A percentile compares a stretch with the other conserved stretches of the same genome.
Evolutionary conservation across 2,888 invertebrate genomes (phyloP).

Genomic region (Callyntrura guangdongensis): DNA sequence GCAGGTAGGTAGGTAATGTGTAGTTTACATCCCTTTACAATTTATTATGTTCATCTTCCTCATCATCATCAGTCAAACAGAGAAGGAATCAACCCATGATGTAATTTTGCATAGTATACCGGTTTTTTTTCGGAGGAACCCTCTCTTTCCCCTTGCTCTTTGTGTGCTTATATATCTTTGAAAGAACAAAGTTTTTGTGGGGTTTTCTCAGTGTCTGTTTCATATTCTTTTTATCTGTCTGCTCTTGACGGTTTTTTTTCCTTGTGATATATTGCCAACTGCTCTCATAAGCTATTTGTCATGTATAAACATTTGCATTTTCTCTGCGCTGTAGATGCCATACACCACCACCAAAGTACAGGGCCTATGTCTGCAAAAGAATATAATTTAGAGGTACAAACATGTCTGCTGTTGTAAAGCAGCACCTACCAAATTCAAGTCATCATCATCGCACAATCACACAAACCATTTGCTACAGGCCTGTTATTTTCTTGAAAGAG

Average conservation of each 20-base stretch:
- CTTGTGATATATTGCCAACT: slow-evolving; percentile 76
- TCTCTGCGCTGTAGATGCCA: slow-evolving; percentile 18
- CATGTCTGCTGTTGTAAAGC: neutral
- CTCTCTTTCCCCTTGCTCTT: slow-evolving; percentile 8
- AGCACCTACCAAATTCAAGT: slow-evolving; percentile 54
- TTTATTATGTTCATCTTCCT: slow-evolving; percentile 44
- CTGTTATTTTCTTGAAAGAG: neutral
- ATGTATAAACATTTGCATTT: slow-evolving; percentile 66
- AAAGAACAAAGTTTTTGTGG: slow-evolving; percentile 38
- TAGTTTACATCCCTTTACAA: slow-evolving; percentile 41
- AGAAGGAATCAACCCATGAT: slow-evolving; percentile 21
- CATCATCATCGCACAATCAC: slow-evolving; percentile 63
- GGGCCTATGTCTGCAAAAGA: neutral
- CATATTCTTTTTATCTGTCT: slow-evolving; percentile 72
- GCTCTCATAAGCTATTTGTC: slow-evolving; percentile 79
- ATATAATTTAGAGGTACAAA: too few species aligned
- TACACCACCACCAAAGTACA: neutral
- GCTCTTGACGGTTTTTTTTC: slow-evolving; percentile 73
- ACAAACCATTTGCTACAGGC: slow-evolving; percentile 60
- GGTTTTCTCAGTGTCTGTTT: slow-evolving; percentile 60
- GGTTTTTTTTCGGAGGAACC: slow-evolving; percentile 55
- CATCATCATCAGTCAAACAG: slow-evolving; percentile 60
- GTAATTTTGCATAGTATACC: slow-evolving; percentile 74
- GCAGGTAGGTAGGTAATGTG: neutral
- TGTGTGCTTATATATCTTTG: neutral